phyloP scores from a whole-genome alignment of 2,888 invertebrate species.

The Leptopilina drosophilae region DNA sequence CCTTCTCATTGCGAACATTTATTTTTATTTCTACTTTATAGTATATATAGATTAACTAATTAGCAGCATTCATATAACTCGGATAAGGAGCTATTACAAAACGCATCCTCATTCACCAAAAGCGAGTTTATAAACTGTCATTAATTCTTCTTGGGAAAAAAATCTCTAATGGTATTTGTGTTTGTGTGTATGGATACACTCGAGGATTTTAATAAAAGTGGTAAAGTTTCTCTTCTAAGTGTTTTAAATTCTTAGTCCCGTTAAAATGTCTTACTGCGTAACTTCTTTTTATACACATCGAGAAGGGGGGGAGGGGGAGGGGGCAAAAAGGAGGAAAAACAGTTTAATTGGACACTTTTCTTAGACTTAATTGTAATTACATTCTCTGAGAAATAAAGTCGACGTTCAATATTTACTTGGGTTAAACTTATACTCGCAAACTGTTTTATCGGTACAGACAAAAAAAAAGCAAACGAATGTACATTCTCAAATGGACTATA shows the following conservation, averaged over 20 bases:
- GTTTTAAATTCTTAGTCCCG: background rate
- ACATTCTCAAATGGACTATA: background rate
- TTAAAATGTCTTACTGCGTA: slow-evolving; percentile 5
- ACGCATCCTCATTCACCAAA: background rate
- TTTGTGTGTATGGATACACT: background rate
- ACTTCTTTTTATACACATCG: background rate
- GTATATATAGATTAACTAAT: slow-evolving; percentile 13
- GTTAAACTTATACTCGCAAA: slow-evolving; percentile 11
- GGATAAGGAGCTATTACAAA: background rate
- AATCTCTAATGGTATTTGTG: background rate
- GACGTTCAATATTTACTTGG: slow-evolving; percentile 34
- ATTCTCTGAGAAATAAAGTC: slow-evolving; percentile 5
- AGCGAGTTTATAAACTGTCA: background rate
- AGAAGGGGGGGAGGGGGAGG: no score
- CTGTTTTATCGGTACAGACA: slow-evolving; percentile 23
- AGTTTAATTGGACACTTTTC: slow-evolving; percentile 18
- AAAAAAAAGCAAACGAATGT: background rate
- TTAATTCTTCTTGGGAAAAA: background rate
- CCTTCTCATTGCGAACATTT: slow-evolving; percentile 1
- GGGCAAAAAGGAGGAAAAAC: background rate
- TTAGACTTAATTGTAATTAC: slow-evolving; percentile 25
- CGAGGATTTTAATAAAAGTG: slow-evolving; percentile 3
- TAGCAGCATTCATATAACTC: slow-evolving; percentile 29
- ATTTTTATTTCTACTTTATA: background rate
- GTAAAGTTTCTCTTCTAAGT: background rate